Conservation (phyloP, 2,888 invertebrate genomes). For the Eugnorisma glareosa region DNA sequence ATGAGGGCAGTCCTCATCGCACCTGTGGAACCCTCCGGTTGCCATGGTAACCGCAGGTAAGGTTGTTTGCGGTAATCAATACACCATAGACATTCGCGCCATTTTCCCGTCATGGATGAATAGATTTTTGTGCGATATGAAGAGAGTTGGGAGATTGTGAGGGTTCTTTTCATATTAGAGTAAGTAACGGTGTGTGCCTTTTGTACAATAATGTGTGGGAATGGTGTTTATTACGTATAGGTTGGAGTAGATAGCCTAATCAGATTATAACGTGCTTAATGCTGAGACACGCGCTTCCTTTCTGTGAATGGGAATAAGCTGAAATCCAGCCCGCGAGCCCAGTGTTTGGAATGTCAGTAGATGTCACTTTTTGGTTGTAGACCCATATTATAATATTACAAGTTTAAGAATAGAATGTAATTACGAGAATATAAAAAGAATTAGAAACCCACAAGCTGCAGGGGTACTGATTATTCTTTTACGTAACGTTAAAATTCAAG, state of each 20-base stretch:
- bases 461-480: neutral
- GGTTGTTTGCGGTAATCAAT: constrained; percentile 53
- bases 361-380: neutral
- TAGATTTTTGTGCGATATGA: constrained; percentile 20
- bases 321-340: neutral
- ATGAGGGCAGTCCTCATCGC: constrained; percentile 47
- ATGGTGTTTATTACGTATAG: neutral
- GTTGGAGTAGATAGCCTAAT: neutral
- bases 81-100: constrained; percentile 35
- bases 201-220: neutral
- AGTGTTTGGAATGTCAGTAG: neutral
- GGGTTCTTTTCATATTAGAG: constrained; percentile 8
- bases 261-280: neutral
- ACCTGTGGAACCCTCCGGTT: constrained; percentile 59
- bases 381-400: neutral
- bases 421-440: neutral
- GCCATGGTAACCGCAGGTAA: constrained; percentile 53
- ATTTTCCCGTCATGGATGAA: constrained; percentile 10
- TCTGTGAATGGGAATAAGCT: neutral
- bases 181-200: neutral
- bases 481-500: neutral
- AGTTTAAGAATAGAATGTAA: neutral
- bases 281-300: neutral
- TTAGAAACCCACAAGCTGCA: neutral
- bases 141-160: neutral